Evolutionary conservation across 2,888 invertebrate species (phyloP), one percentile per base, ranked within the genome.

Genomic region (Argynnis bischoffii): DNA sequence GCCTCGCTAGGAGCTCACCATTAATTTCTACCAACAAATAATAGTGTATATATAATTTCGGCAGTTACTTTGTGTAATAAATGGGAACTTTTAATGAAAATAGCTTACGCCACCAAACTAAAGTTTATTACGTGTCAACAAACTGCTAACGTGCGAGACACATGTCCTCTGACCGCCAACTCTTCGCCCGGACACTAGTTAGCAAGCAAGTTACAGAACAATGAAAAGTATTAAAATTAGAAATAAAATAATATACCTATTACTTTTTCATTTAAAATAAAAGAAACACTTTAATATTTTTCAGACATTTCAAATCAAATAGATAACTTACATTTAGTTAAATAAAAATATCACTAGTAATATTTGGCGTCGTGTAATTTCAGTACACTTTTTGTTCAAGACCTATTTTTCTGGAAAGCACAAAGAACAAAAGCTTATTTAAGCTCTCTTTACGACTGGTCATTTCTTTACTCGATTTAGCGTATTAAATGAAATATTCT

Each of bases 401-500:
- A 59, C 59, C 59, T 48, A 26, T 59, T 59, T 59, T 59, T 59
- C 59, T 48, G 59, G 59, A 41, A 41, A 47, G 59, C 48, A 59
- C 59, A 59, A 59, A 59, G 48, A 59, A 59, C 59, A 59, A 59
- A 59, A 59, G 59, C 59, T 59, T 59, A 59, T 48, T 59, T 59
- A 59, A 59, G 59, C 59, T 59, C 59, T 59, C 59, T 59, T 59
- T 59, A 59, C 48, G 59, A 59, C 59, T 48, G 59, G 59, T 59
- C 59, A 59, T 59, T 48, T 59, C 57, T 54, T 47, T 57, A 64
- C 63, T 64, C 63, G 59, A 64, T 67, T 55, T 64, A 56, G 64
- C 64, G 64, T 63, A 64, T 70, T 59, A 72, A 72, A 74, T 74
- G 69, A 65, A 72, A 70, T 74, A 73, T 71, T 72, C 70, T 65